Percentiles rank a stretch among this genome's conserved stretches.
Evolutionary conservation across 1,140 invertebrate species (phyloP).

Genomic region (Choristoneura fumiferana): DNA sequence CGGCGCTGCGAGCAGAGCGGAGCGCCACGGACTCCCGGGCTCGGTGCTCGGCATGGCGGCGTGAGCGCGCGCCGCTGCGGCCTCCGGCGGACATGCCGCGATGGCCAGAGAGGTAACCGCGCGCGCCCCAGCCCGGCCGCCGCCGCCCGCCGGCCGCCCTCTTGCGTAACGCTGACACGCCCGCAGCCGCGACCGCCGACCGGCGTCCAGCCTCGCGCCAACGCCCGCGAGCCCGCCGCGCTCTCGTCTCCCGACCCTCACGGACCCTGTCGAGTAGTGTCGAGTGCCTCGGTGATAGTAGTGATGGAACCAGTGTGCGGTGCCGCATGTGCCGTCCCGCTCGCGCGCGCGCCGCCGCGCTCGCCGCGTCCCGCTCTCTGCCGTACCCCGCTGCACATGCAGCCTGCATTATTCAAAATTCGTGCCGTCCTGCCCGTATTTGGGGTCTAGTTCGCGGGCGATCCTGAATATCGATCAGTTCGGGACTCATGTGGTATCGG

Average conservation of each 20-base stretch:
- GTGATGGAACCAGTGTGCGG: not conserved
- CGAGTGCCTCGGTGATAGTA: not conserved
- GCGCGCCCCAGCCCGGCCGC: constrained; percentile 41
- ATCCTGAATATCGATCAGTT: too few species aligned
- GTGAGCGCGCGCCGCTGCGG: constrained; percentile 71
- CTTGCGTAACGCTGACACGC: constrained; percentile 52
- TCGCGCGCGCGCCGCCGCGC: constrained; percentile 26
- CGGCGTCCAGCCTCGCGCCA: too few species aligned
- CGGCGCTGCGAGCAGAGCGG: constrained; percentile 25
- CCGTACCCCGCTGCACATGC: constrained; percentile 58
- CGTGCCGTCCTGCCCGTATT: constrained; percentile 40
- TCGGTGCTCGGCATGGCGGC: constrained; percentile 70
- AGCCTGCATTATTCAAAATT: constrained; percentile 57
- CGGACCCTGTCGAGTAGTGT: not conserved
- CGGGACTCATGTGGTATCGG: too few species aligned
- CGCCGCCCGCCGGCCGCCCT: constrained; percentile 37
- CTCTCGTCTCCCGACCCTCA: constrained; percentile 20
- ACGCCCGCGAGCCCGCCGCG: constrained; percentile 18
- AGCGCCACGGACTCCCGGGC: constrained; percentile 61
- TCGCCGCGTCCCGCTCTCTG: constrained; percentile 50
- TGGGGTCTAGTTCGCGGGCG: constrained; percentile 25
- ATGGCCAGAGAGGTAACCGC: constrained; percentile 78
- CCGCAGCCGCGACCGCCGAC: constrained; percentile 48
- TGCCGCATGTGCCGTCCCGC: not conserved
- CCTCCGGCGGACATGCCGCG: constrained; percentile 78